Conservation (phyloP, 2,888 invertebrate genomes). For the Latheticus oryzae region DNA sequence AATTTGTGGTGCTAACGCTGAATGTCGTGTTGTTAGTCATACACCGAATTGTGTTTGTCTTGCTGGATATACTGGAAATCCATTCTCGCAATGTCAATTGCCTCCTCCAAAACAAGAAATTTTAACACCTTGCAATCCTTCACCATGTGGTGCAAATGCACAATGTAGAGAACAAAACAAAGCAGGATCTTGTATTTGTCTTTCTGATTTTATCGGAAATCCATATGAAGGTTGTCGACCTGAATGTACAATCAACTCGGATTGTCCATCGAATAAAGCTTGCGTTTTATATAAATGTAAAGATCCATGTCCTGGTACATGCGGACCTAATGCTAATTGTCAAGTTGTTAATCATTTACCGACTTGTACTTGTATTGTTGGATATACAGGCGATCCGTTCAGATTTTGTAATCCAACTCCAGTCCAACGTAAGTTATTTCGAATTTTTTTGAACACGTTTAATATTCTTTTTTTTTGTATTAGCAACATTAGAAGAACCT, state of each 20-base stretch:
- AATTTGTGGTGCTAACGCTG: constrained; percentile 68
- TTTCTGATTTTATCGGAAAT: constrained; percentile 79
- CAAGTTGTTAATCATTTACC: constrained; percentile 79
- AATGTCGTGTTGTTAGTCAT: constrained; percentile 69
- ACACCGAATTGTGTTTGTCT: constrained; percentile 73
- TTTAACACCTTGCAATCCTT: constrained; percentile 73
- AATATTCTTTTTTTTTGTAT: too few species aligned
- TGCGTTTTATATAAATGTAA: constrained; percentile 79
- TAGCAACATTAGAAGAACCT: constrained; percentile 64
- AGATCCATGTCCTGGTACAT: constrained; percentile 82
- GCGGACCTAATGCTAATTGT: constrained; percentile 79
- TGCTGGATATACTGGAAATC: constrained; percentile 68
- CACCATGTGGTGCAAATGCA: constrained; percentile 84
- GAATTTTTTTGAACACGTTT: too few species aligned
- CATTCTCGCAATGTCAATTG: constrained; percentile 62
- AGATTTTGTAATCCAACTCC: constrained; percentile 64
- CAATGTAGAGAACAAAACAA: constrained; percentile 75
- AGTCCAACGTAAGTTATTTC: constrained; percentile 53
- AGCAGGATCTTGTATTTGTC: constrained; percentile 78
- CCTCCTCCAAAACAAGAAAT: constrained; percentile 72
- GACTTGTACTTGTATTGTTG: constrained; percentile 72
- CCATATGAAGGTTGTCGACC: constrained; percentile 82
- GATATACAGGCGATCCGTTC: constrained; percentile 75
- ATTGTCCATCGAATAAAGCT: constrained; percentile 76
- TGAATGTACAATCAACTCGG: constrained; percentile 77